Percentiles rank a stretch among this genome's conserved stretches.
Conservation (phyloP, 2,888 invertebrate species). For the Lypha dubia region DNA sequence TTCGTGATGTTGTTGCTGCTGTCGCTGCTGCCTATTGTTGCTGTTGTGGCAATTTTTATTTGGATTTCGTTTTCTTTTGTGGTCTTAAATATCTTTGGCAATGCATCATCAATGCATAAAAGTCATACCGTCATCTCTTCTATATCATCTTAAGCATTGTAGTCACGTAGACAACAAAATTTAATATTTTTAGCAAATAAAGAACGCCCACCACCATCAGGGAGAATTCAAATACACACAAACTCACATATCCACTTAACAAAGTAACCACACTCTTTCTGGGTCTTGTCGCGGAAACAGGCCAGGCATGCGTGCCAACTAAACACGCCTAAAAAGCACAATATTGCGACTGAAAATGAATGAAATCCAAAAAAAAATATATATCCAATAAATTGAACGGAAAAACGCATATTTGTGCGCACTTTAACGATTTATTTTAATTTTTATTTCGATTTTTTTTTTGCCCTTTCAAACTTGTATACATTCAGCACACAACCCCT, state of each 20-base stretch:
- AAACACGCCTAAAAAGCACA: slow-evolving; percentile 69
- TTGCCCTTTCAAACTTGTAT: not conserved
- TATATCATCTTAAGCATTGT: slow-evolving; percentile 68
- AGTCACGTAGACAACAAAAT: slow-evolving; percentile 72
- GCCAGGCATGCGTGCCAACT: slow-evolving; percentile 70
- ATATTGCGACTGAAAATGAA: slow-evolving; percentile 48
- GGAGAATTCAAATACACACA: slow-evolving; percentile 47
- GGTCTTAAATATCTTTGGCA: slow-evolving; percentile 57
- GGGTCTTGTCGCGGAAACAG: slow-evolving; percentile 53
- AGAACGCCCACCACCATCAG: slow-evolving; percentile 70
- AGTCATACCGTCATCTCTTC: slow-evolving; percentile 54
- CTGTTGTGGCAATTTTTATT: slow-evolving; percentile 27
- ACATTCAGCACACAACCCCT: slow-evolving; percentile 53
- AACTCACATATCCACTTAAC: slow-evolving; percentile 17
- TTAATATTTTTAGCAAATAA: slow-evolving; percentile 73
- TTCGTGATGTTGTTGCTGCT: slow-evolving; percentile 30
- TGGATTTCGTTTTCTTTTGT: slow-evolving; percentile 31
- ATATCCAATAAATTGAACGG: slow-evolving; percentile 49
- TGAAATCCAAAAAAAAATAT: slow-evolving; percentile 3
- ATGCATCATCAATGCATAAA: slow-evolving; percentile 64
- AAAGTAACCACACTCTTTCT: slow-evolving; percentile 30
- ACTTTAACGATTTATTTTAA: slow-evolving; percentile 70
- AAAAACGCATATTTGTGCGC: slow-evolving; percentile 67
- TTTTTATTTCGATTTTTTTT: slow-evolving; percentile 42
- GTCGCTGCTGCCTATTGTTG: slow-evolving; percentile 2